Evolutionary conservation across 2,888 invertebrate species (phyloP), one percentile per base, ranked within the genome.

Genomic region (Coelogynopora nodosa): DNA sequence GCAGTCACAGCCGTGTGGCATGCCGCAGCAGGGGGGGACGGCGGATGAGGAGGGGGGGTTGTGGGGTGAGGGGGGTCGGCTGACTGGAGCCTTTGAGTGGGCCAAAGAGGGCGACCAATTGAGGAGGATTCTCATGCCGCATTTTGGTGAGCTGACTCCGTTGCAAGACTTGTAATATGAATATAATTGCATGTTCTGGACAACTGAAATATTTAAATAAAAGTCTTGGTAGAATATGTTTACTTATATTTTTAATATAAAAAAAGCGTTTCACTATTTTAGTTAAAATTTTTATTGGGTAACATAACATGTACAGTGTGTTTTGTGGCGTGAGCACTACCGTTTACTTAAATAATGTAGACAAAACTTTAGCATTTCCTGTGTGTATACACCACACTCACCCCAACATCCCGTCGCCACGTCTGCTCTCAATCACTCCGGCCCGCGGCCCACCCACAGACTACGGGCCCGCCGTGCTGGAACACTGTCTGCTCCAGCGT

Each of bases 401-500:
- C 28, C n/a, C 74, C 74, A 74, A 74, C 18, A 2, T 74, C 26
- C 2, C 28, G 28, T 2, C 0, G 26, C 18, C 2, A 31, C 0
- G 84, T 83, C 26, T 74, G 49, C 23, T 86, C 27, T 88, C 23
- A 30, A 31, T 83, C 67, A 30, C 26, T 23, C 28, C 23, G 23
- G 26, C 23, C 23, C 5, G 1, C 0, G 30, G 1, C 27, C 26
- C n/a, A 23, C 74, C 1, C n/a, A 30, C 84, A 81, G 86, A 29
- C 28, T 98, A 95, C 93, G 98, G 98, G 0, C 94, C 97, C 27
- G 94, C 97, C 0, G 93, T 99, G 67, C 94, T 98, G 88, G 97
- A 98, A 90, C 98, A 98, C 91, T 94, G 95, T n/a, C 93, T 98
- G 0, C 90, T 94, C 27, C 93, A 94, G 89, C 93, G 94, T 88